Evolutionary conservation across 2,113 vertebrate genomes (phyloP), one percentile per base, ranked within the genome.

Genomic region (Syngnathoides biaculeatus): DNA sequence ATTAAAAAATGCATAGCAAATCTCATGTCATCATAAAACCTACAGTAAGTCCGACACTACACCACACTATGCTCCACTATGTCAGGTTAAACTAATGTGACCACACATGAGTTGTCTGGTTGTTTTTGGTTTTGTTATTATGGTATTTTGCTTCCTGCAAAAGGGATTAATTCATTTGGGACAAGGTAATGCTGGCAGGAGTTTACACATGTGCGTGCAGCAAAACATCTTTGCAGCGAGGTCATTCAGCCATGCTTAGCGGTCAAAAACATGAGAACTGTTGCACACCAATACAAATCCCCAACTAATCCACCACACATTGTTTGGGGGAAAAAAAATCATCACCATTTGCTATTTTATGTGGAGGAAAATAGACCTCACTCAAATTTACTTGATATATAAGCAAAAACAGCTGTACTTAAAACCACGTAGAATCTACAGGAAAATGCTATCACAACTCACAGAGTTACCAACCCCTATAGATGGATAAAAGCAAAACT

Each of bases 221-320:
- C n/a, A 43, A 11, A 14, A 26, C 19, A 8, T 72, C 58, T 56
- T n/a, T 62, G 8, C 7, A 48, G 39, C 56, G 65, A 64, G 52
- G 64, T 17, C 43, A 43, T 55, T 62, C 53, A 65, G 58, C 64
- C 40, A 42, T 43, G 12, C 66, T 76, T 61, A 30, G 2, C 27
- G 35, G 39, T 71, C 19, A 63, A 70, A 80, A 64, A 67, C 72
- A 65, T 60, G 35, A 67, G 67, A 58, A 58, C 53, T 8, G 47
- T 60, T 56, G 15, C 22, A 24, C 9, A 64, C 19, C 78, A 53
- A 69, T 24, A 53, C 43, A 80, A 86, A 83, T 80, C 79, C 75
- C 74, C 15, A 59, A 39, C 52, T 84, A 82, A 82, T 80, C 86
- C 75, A 79, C 0, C 7, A 47, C 22, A 75, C 74, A 77, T 65